phyloP scores from a whole-genome alignment of 2,113 vertebrate genomes.

The Lampris incognitus region DNA sequence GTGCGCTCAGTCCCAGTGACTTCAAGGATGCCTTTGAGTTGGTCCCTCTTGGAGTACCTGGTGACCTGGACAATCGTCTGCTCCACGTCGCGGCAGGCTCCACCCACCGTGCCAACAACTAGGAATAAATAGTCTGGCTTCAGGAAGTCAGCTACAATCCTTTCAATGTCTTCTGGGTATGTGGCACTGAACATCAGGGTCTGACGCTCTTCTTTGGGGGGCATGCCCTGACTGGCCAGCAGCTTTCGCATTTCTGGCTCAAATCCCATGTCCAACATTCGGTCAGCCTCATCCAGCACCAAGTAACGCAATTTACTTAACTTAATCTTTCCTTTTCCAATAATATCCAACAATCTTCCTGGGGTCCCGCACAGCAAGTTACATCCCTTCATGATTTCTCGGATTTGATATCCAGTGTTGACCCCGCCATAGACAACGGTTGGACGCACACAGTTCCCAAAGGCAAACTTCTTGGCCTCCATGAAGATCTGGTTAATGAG shows the following conservation, averaged over 20 bases:
- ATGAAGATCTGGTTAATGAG: conserved; percentile 97
- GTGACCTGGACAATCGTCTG: conserved; percentile 88
- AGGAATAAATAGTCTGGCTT: conserved; percentile 90
- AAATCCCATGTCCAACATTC: conserved; percentile 99
- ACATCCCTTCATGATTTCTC: conserved; percentile 95
- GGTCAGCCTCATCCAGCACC: conserved; percentile 96
- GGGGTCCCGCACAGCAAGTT: conserved; percentile 97
- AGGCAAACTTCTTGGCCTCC: conserved; percentile 97
- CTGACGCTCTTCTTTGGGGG: conserved; percentile 92
- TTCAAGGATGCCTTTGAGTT: conserved; percentile 88
- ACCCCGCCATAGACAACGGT: conserved; percentile 98
- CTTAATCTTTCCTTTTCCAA: conserved; percentile 94
- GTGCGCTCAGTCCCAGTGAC: conserved; percentile 86
- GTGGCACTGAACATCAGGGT: conserved; percentile 99
- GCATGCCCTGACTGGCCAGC: conserved; percentile 98
- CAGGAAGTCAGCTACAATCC: conserved; percentile 89
- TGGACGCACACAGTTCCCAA: conserved; percentile 95
- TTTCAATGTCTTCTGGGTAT: conserved; percentile 96
- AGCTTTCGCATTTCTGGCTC: conserved; percentile 98
- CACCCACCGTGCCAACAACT: conserved; percentile 90
- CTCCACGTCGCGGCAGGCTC: conserved; percentile 93
- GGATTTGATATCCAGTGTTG: conserved; percentile 97
- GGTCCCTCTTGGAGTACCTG: conserved; percentile 88
- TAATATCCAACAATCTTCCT: conserved; percentile 97
- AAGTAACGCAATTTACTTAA: conserved; percentile 80